Base-by-base conservation (phyloP, 1,140 invertebrate species). In the Orchestia grillus region DNA sequence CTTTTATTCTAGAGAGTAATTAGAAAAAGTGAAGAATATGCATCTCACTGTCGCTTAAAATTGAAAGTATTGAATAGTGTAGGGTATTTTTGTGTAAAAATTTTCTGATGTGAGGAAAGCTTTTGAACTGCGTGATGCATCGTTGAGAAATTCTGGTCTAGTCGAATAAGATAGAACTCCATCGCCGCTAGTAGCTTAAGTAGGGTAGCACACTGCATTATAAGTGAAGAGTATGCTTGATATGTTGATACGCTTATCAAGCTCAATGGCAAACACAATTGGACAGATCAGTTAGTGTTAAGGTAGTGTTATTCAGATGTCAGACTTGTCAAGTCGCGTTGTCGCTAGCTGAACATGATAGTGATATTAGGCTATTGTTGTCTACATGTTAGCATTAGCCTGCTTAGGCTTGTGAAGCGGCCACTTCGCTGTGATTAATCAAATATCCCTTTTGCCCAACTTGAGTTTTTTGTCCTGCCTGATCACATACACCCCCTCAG, bases 201-300 rank as follows among this genome's bases (percentile, higher is more conserved):
- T 42, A 90, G 43, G 88, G 4, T 42, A 90, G 88, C 41, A 90
- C 88, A 36, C 88, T 41, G n/a, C 41, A 90, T 16, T 42, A 28
- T 90, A 90, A 90, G 41, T 44, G 41, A 41, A 42, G 88, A 41
- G 41, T 90, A 90, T 90, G 88, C 88, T 90, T 90, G 88, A 90
- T 44, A 41, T 44, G 41, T 42, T 90, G 41, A 42, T 90, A 90
- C 88, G 88, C 88, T 90, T 90, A 90, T 90, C 88, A 90, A 43
- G 43, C 88, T 90, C 41, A 90, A 90, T 44, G n/a, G 88, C 43
- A 90, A 90, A 90, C 88, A 90, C 88, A 90, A 44, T 42, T 44
- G 43, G 88, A 90, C 88, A 90, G 88, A 90, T 90, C 88, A 90
- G 88, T 90, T 90, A 90, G 41, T 36, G n/a, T 90, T 90, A 90